phyloP scores from a whole-genome alignment of 1,140 invertebrate species.

The Episyrphus balteatus region DNA sequence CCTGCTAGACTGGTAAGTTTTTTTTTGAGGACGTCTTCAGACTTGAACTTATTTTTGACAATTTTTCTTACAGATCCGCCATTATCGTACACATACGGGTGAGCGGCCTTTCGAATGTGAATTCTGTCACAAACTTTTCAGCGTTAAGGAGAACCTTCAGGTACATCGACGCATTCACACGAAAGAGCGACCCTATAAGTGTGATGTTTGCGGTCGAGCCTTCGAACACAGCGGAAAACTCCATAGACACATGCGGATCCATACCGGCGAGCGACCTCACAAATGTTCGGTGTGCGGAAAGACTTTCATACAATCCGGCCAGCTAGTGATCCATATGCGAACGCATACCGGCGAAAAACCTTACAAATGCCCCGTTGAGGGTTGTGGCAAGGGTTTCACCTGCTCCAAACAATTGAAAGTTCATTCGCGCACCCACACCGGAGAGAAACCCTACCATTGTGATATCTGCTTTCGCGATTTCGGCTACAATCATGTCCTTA shows the following conservation, averaged over 20 bases:
- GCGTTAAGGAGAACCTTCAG: constrained; percentile 83
- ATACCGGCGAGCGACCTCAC: constrained; percentile 85
- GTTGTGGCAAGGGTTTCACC: constrained; percentile 77
- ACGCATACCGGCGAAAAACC: constrained; percentile 87
- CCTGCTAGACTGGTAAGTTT: constrained; percentile 67
- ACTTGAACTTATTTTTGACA: background rate
- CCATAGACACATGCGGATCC: constrained; percentile 84
- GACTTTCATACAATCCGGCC: constrained; percentile 82
- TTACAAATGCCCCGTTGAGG: constrained; percentile 69
- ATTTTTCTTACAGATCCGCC: constrained; percentile 42
- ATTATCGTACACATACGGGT: constrained; percentile 84
- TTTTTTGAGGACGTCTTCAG: background rate
- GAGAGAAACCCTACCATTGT: constrained; percentile 64
- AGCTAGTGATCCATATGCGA: constrained; percentile 71
- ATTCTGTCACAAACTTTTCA: constrained; percentile 84
- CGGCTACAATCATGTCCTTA: constrained; percentile 79
- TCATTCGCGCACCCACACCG: constrained; percentile 69
- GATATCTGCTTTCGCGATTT: constrained; percentile 54
- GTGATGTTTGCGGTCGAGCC: constrained; percentile 78
- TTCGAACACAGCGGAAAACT: constrained; percentile 89
- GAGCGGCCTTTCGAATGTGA: constrained; percentile 80
- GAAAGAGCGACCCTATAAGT: constrained; percentile 68
- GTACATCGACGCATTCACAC: constrained; percentile 87
- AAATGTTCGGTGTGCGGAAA: constrained; percentile 87
- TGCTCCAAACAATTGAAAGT: constrained; percentile 86